Evolutionary conservation across 2,113 vertebrate species (phyloP).

Genomic region (Piliocolobus tephrosceles): DNA sequence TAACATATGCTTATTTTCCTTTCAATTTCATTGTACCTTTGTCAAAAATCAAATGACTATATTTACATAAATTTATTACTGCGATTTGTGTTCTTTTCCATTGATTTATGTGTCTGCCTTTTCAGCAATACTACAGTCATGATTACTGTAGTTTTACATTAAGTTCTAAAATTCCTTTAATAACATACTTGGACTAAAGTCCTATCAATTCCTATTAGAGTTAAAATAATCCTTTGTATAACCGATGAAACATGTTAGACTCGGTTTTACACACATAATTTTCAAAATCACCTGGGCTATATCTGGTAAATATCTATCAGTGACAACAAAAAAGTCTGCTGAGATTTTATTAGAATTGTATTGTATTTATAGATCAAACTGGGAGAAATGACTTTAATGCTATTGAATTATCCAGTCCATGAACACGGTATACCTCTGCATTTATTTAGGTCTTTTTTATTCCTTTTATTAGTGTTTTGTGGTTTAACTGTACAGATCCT

Average conservation of each 20-base stretch:
- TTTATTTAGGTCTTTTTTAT: not conserved
- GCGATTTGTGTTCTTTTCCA: not conserved
- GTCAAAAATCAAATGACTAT: not conserved
- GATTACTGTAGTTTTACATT: not conserved
- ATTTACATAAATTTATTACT: not conserved
- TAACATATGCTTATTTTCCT: not conserved
- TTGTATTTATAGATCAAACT: not conserved
- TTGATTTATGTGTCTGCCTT: not conserved
- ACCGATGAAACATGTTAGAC: not conserved
- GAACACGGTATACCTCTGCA: not conserved
- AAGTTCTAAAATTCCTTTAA: not conserved
- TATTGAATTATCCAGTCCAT: not conserved
- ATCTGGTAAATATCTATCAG: not conserved
- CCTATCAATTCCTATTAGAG: not conserved
- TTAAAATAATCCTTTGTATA: not conserved
- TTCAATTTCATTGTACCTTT: not conserved
- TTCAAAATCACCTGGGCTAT: not conserved
- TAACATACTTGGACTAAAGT: not conserved
- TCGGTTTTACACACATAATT: not conserved
- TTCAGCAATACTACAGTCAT: not conserved
- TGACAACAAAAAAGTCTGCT: not conserved
- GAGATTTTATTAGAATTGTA: not conserved
- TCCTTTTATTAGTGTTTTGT: not conserved
- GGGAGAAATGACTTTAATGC: not conserved
- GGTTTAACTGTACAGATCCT: not conserved